These are phyloP conservation scores for Anorthoa munda DNA, from an alignment of 2,888 invertebrate species.

Conservation along the genomic window DNA sequence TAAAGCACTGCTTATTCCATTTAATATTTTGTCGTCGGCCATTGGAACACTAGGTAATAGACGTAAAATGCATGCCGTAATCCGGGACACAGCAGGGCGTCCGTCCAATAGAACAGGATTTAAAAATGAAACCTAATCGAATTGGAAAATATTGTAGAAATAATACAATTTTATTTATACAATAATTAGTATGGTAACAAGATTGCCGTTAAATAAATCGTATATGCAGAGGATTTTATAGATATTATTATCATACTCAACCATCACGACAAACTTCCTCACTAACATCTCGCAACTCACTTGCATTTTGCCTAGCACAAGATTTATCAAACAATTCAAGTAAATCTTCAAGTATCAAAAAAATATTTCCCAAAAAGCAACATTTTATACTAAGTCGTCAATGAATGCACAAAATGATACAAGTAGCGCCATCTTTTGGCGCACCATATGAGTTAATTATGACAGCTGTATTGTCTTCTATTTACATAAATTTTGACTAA, in stretches of 20 bases:
- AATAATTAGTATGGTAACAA: slow-evolving; percentile 24
- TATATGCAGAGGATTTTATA: slow-evolving; percentile 2
- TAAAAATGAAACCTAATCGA: slow-evolving; percentile 48
- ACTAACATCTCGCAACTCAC: neutral
- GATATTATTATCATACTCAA: neutral
- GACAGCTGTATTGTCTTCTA: slow-evolving; percentile 71
- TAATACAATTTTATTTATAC: slow-evolving; percentile 16
- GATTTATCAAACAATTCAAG: neutral
- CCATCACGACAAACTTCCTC: slow-evolving; percentile 7
- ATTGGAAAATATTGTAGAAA: slow-evolving; percentile 38
- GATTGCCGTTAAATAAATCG: slow-evolving; percentile 12
- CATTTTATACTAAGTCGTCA: neutral
- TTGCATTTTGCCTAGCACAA: neutral
- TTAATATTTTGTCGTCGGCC: slow-evolving; percentile 41
- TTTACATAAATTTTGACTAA: slow-evolving; percentile 50
- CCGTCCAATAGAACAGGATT: slow-evolving; percentile 40
- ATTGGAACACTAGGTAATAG: slow-evolving; percentile 47
- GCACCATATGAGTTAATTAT: slow-evolving; percentile 57
- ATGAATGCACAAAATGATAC: slow-evolving; percentile 46
- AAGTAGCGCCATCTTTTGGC: slow-evolving; percentile 79
- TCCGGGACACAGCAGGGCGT: slow-evolving; percentile 57
- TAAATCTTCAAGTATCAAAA: slow-evolving; percentile 20
- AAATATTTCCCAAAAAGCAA: neutral
- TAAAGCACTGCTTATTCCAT: slow-evolving; percentile 30
- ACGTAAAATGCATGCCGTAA: slow-evolving; percentile 56